Evolutionary conservation across 2,113 vertebrate genomes (phyloP).

Genomic region (Todiramphus saurophagus): DNA sequence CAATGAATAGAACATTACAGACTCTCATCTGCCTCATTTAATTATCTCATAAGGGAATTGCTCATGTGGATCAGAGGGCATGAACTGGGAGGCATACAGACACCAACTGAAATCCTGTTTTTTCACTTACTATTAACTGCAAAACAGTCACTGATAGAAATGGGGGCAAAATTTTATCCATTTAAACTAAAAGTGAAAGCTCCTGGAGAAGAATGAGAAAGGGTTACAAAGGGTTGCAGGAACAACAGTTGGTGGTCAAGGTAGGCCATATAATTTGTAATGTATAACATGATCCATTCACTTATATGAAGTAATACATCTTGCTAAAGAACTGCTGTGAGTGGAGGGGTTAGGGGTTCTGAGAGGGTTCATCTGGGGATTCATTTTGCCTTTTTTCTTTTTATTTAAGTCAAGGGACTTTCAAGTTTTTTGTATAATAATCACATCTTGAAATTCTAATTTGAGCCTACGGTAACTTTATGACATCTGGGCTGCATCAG

Average conservation of each 20-base stretch:
- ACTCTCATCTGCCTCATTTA: neutral
- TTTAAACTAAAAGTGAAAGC: neutral
- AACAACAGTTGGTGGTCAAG: neutral
- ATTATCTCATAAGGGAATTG: neutral
- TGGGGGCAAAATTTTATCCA: neutral
- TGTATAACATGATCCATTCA: neutral
- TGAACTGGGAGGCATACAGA: neutral
- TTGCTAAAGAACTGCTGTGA: neutral
- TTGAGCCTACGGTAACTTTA: neutral
- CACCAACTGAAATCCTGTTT: neutral
- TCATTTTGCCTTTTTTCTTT: neutral
- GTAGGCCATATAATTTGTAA: neutral
- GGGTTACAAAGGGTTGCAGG: neutral
- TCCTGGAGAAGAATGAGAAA: neutral
- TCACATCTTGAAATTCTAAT: neutral
- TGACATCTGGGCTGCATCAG: neutral
- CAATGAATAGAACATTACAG: neutral
- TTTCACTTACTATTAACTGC: neutral
- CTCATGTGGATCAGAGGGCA: neutral
- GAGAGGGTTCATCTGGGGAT: accelerated
- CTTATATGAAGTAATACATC: neutral
- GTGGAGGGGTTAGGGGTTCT: accelerated
- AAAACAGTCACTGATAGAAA: neutral
- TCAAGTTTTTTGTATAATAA: neutral
- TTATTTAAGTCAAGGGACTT: neutral